Conservation (phyloP, 2,888 invertebrate species). For the Clepsis dumicolana region DNA sequence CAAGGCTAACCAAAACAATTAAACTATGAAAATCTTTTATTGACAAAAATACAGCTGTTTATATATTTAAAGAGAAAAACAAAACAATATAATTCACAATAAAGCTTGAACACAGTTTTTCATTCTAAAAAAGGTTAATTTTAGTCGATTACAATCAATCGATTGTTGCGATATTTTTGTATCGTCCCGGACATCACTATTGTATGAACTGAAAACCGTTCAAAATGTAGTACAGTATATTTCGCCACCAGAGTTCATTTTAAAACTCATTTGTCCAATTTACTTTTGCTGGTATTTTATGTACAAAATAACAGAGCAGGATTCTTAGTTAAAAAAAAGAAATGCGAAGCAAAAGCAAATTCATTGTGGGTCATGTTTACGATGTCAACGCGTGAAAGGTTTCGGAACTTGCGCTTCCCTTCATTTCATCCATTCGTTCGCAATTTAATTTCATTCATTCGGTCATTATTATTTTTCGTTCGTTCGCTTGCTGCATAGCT, state of each 20-base stretch:
- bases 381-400: not conserved
- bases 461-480: slow-evolving; percentile 18
- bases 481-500: slow-evolving; percentile 65
- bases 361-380: not conserved
- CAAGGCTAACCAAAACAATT: not conserved
- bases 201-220: not conserved
- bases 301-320: no score
- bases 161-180: not conserved
- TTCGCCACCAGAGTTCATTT: no score
- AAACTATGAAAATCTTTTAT: not conserved
- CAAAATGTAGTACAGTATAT: no score
- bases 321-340: no score
- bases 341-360: not conserved
- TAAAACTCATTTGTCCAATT: no score
- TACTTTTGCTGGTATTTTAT: no score
- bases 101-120: not conserved
- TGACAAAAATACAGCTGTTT: not conserved
- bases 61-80: not conserved
- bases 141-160: not conserved
- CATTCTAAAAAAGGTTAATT: not conserved
- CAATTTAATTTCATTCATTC: slow-evolving; percentile 10
- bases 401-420: slow-evolving; percentile 16
- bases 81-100: not conserved
- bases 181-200: not conserved
- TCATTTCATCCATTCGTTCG: slow-evolving; percentile 1